These are phyloP conservation scores for Eupithecia inturbata DNA, from an alignment of 2,888 invertebrate genomes.

Conservation along the genomic window DNA sequence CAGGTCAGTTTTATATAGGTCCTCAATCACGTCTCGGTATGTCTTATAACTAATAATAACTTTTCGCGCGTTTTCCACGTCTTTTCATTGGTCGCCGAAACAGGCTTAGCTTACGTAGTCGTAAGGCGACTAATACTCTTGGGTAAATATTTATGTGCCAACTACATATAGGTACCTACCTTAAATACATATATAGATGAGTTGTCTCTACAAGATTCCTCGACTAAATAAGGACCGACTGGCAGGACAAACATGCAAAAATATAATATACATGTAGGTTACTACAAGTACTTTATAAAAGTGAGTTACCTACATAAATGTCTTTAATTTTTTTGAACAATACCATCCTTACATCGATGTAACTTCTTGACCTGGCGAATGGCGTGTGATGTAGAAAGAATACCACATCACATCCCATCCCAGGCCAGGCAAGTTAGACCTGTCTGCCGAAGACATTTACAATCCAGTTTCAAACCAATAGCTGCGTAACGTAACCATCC, in stretches of 20 bases:
- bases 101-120: constrained; percentile 22
- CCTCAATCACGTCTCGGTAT: constrained; percentile 28
- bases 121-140: constrained; percentile 34
- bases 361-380: not conserved
- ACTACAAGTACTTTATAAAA: too few relatives aligned
- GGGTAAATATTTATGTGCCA: constrained; percentile 38
- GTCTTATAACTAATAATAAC: constrained; percentile 40
- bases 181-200: constrained; percentile 18
- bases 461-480: constrained; percentile 42
- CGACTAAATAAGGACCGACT: not conserved
- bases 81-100: constrained; percentile 54
- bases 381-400: not conserved
- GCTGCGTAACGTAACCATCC: constrained; percentile 26
- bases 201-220: constrained; percentile 1
- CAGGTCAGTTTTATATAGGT: constrained; percentile 87
- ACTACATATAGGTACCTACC: not conserved
- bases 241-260: not conserved
- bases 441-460: constrained; percentile 29
- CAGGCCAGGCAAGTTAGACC: constrained; percentile 20
- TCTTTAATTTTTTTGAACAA: not conserved
- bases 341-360: not conserved
- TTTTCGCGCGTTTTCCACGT: constrained; percentile 66
- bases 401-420: not conserved
- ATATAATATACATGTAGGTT: not conserved
- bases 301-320: too few relatives aligned